These are phyloP conservation scores for Meteorus colon DNA, from an alignment of 2,888 invertebrate species.

Conservation along the genomic window DNA sequence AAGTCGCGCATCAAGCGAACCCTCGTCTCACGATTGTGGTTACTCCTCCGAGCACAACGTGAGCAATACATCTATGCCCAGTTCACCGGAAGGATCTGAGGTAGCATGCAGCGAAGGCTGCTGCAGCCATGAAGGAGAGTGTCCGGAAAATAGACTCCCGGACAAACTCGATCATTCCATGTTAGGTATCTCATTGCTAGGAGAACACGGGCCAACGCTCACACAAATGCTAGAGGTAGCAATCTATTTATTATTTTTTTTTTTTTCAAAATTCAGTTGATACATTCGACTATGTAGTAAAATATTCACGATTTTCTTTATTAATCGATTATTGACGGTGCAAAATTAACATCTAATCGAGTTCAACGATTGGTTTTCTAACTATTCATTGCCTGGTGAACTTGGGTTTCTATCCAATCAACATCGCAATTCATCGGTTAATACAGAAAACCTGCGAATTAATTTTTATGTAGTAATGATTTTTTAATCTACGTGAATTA, in stretches of 20 bases:
- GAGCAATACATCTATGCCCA: constrained; percentile 85
- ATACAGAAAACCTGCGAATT: too few species aligned
- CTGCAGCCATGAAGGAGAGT: constrained; percentile 81
- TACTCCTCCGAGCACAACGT: constrained; percentile 91
- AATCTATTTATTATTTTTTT: constrained; percentile 11
- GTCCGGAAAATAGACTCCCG: constrained; percentile 58
- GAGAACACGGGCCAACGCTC: constrained; percentile 75
- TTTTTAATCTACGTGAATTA: too few species aligned
- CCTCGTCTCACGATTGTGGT: constrained; percentile 85
- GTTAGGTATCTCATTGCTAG: constrained; percentile 64
- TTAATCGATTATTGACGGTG: too few species aligned
- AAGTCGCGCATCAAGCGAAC: constrained; percentile 78
- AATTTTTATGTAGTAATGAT: too few species aligned
- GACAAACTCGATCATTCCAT: constrained; percentile 62
- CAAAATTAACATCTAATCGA: too few species aligned
- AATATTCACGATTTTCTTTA: too few species aligned
- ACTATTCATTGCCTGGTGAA: too few species aligned
- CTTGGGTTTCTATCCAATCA: too few species aligned
- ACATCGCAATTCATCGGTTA: too few species aligned
- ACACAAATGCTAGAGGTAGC: constrained; percentile 87
- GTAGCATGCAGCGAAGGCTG: constrained; percentile 92
- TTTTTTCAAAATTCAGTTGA: not conserved
- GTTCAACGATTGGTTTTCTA: too few species aligned
- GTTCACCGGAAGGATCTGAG: constrained; percentile 92
- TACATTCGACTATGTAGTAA: not conserved